Evolutionary conservation across 2,797 vertebrate genomes (phyloP), one percentile per base, ranked within the genome.

Genomic region (Semotilus atromaculatus): DNA sequence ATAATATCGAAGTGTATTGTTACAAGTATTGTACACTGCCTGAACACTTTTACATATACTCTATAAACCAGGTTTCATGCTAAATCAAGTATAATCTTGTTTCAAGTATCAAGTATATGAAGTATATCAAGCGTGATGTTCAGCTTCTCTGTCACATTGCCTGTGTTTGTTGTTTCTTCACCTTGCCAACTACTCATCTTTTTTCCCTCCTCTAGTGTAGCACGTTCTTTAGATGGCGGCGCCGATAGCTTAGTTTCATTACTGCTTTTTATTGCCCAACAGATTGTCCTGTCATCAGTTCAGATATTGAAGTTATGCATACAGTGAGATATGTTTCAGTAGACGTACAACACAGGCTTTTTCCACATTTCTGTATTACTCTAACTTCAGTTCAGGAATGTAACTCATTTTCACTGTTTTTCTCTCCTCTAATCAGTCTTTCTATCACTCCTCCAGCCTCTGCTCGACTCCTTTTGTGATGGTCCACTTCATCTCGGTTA

Each of bases 401-500:
- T 48, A 81, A 70, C 67, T 82, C 79, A 29, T 80, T 80, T 83
- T 84, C 80, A 23, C 68, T 62, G 58, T 81, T 51, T 84, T 70
- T 60, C 83, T 84, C 73, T 86, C 55, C 84, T 82, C 86, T 94
- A 95, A 96, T 95, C 93, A 88, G 90, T 93, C 90, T 89, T 89
- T 93, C 91, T 92, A 94, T 95, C 94, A 91, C 91, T 92, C 88
- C 83, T 89, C 89, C 93, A 91, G 92, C 93, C 93, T 94, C 91
- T 92, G 90, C 91, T 90, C 91, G 91, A 95, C 93, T 94, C 92
- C 88, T 86, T 93, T 87, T 94, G 93, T 96, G 95, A 95, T 96
- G 95, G 95, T 96, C 94, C 92, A 93, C 93, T 96, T 96, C 94
- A 94, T 93, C 91, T 88, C 83, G 86, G 91, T 93, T 91, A 89